Conservation (phyloP, 2,888 invertebrate species). For the Noctua fimbriata region DNA sequence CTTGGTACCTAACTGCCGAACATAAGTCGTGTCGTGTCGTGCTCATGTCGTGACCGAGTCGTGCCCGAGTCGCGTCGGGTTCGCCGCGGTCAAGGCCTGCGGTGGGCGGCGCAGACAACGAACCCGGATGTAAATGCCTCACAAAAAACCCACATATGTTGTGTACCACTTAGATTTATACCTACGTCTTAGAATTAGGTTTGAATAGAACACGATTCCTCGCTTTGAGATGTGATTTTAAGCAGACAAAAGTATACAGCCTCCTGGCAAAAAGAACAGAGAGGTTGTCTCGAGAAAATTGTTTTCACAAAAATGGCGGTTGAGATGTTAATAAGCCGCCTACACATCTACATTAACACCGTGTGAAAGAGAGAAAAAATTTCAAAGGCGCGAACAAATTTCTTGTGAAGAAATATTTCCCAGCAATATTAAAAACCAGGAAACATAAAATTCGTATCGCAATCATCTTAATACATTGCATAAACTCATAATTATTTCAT, state of each 20-base stretch:
- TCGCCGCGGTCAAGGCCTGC: constrained; percentile 87
- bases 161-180: constrained; percentile 51
- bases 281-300: background rate
- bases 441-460: constrained; percentile 48
- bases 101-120: constrained; percentile 84
- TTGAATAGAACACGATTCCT: constrained; percentile 49
- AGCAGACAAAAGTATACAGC: constrained; percentile 1
- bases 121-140: constrained; percentile 84
- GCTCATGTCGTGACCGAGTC: constrained; percentile 61
- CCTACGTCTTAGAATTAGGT: constrained; percentile 50
- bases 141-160: constrained; percentile 74
- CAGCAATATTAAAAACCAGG: constrained; percentile 26
- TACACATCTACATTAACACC: background rate
- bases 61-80: constrained; percentile 72
- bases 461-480: constrained; percentile 52
- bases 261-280: background rate
- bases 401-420: background rate
- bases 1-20: constrained; percentile 33
- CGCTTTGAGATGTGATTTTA: constrained; percentile 30
- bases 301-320: background rate
- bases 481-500: constrained; percentile 58
- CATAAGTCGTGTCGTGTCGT: constrained; percentile 37
- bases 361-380: constrained; percentile 17
- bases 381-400: background rate
- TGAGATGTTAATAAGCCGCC: background rate